Evolutionary conservation across 2,113 vertebrate species (phyloP).

Genomic region (Hyperopisus bebe): DNA sequence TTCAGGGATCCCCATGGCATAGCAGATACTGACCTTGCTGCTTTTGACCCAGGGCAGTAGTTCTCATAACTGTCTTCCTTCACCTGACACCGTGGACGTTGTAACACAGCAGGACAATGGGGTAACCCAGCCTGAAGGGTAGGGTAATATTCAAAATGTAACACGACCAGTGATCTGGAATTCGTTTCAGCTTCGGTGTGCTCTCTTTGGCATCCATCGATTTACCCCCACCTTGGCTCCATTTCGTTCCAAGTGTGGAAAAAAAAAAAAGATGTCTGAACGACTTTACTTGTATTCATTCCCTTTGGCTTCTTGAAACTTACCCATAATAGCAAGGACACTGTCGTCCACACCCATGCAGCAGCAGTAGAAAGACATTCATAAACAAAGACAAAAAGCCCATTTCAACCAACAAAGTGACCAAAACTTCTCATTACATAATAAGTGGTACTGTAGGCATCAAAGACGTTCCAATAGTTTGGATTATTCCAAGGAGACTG

Average conservation of each 20-base stretch:
- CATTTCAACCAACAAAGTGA: not conserved
- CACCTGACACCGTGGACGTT: constrained; percentile 22
- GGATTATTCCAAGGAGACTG: not conserved
- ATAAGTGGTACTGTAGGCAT: not conserved
- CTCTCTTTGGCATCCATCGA: not conserved
- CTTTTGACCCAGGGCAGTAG: not conserved
- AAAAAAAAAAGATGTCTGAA: not conserved
- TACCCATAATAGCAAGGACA: not conserved
- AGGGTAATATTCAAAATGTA: constrained; percentile 37
- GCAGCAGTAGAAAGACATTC: not conserved
- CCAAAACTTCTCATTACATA: not conserved
- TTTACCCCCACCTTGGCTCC: not conserved
- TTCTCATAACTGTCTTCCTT: not conserved
- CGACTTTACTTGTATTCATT: not conserved
- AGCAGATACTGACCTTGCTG: not conserved
- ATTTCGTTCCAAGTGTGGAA: not conserved
- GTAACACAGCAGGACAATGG: constrained; percentile 37
- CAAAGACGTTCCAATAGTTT: not conserved
- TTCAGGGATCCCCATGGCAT: not conserved
- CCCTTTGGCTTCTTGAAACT: not conserved
- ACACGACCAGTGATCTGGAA: constrained; percentile 31
- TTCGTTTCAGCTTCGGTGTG: constrained; percentile 21
- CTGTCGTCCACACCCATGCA: not conserved
- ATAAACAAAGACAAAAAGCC: not conserved
- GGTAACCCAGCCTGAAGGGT: constrained; percentile 18